Base-by-base conservation (phyloP, 2,888 invertebrate species). In the Oxyscelio sp. region DNA sequence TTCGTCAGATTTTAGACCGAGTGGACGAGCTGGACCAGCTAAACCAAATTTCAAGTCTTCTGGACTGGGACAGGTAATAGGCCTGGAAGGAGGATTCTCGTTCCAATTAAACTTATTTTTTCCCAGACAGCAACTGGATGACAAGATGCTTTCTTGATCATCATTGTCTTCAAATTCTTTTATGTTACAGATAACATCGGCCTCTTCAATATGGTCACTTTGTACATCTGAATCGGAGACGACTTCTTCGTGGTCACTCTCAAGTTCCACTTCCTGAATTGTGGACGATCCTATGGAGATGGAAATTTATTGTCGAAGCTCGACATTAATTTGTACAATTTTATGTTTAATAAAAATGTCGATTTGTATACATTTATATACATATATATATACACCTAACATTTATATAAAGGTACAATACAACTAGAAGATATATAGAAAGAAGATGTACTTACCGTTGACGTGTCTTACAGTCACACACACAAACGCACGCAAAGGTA, bases 361-460 rank as follows among this genome's bases (percentile, higher is more conserved):
- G n/a, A n/a, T n/a, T n/a, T n/a, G n/a, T n/a, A n/a, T n/a, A n/a
- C n/a, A n/a, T n/a, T n/a, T n/a, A n/a, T n/a, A n/a, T n/a, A n/a
- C n/a, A n/a, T n/a, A n/a, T n/a, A n/a, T n/a, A n/a, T n/a, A n/a
- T n/a, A n/a, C n/a, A n/a, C n/a, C n/a, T n/a, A n/a, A n/a, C n/a
- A n/a, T n/a, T n/a, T n/a, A n/a, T n/a, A n/a, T n/a, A n/a, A n/a
- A n/a, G n/a, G n/a, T n/a, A n/a, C n/a, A n/a, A n/a, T n/a, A n/a
- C n/a, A n/a, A n/a, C n/a, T n/a, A n/a, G n/a, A n/a, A n/a, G n/a
- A n/a, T n/a, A n/a, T n/a, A n/a, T n/a, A n/a, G n/a, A 56, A 54
- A 40, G 50, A 43, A 68, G 56, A 54, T 24, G 27, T 68, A 68
- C 68, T 68, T 68, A 68, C 54, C 68, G n/a, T 43, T 68, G 54